Evolutionary conservation across 2,888 invertebrate genomes (phyloP), one percentile per base, ranked within the genome.

Genomic region (Luperina nickerlii): DNA sequence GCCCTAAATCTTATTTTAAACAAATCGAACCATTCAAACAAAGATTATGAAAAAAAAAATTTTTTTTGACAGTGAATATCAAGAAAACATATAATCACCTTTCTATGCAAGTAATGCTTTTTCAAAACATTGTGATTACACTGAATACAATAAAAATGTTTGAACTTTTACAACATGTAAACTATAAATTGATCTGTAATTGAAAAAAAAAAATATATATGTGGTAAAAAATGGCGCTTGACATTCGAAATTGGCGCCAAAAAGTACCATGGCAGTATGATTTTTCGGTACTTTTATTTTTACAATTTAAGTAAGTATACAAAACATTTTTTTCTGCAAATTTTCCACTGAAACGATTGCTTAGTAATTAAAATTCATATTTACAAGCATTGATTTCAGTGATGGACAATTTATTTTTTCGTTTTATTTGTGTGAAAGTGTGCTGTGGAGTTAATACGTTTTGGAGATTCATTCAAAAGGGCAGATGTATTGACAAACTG

Each of bases 401-500:
- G 74, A 63, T 24, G 60, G 69, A 77, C 13, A 75, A 48, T 62
- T 66, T 63, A 13, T 82, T 81, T 77, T 51, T 51, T 45, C n/a
- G 20, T 74, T 76, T 83, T 85, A 77, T 83, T 77, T 57, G 84
- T 84, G 85, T 81, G 70, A 79, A 86, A 84, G 3, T 74, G 83
- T 84, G 81, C 83, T 74, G 66, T 82, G 82, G 75, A 57, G 54
- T 66, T 85, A 73, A 72, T 45, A 62, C 5, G 72, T 82, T 82
- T 74, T 88, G 88, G 80, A 78, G 94, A 94, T 94, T 94, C 94
- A 94, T 94, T 93, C 91, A 83, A 90, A 91, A 90, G 90, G 92
- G 94, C 79, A 89, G 92, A 81, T 94, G 93, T 85, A 79, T 90
- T 92, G 94, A 94, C 94, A 94, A 94, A 92, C 93, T 45, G 74